Evolutionary conservation across 2,888 invertebrate species (phyloP), one percentile per base, ranked within the genome.

Genomic region (Erannis defoliaria): DNA sequence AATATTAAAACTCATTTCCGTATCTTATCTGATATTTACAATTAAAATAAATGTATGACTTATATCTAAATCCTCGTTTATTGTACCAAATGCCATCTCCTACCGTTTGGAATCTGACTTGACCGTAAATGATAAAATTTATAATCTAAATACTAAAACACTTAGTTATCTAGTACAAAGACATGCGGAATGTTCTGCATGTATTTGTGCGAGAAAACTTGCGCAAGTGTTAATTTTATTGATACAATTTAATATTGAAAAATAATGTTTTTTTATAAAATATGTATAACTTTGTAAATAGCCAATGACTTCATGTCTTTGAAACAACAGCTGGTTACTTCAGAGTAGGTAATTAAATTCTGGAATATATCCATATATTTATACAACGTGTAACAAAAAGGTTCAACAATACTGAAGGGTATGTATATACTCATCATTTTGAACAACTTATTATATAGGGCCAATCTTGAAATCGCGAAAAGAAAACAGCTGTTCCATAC

Each of bases 71-170:
- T 16, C 29, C 26, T 16, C 6, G 9, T 45, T 45, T 45, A 10
- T 45, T 45, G 26, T 29, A 26, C 14, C 26, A 9, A 10, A 46
- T 6, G 46, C 46, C 12, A 9, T 16, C 14, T 37, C 49, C 19
- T 49, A 23, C 49, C 35, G 49, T 49, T 37, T 49, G 49, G 49
- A 35, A 49, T 49, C 21, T 49, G 35, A 49, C 21, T 49, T 49
- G 49, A 49, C 49, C 35, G 16, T 49, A 49, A 49, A 49, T 14
- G 35, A 49, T 21, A 49, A 49, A 49, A 35, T 12, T 31, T 31
- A 21, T 49, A 35, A 35, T 35, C 23, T 35, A 8, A 35, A 35
- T 46, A 49, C 16, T 35, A 37, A 37, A 10, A 42, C 3, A 35
- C 35, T 49, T 49, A 23, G 14, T 49, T 49, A 35, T 46, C 19